Base-by-base conservation (phyloP, 2,113 vertebrate genomes). In the Lagopus muta region DNA sequence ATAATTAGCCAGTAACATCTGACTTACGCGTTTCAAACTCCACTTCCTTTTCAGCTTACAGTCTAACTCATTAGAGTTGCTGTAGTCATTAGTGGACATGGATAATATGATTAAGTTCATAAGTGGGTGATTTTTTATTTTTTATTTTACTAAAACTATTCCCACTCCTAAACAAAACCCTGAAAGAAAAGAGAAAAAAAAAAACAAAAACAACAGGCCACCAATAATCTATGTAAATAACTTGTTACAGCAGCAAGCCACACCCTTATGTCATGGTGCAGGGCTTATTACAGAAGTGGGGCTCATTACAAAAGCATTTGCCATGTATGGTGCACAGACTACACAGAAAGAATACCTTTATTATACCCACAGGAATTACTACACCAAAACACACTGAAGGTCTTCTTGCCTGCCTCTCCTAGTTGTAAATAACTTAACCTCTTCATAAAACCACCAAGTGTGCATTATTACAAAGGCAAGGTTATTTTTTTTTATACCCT, bases 41-140 rank as follows among this genome's bases (percentile, higher is more conserved):
- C 66, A 50, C 45, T 92, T 91, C 50, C 61, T 76, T 90, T 92
- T 55, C 75, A 92, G 62, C 34, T 77, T 77, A 48, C 54, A 75
- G 25, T 25, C 83, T 90, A 73, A 78, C 36, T 88, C 60, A n/a
- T 64, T 83, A 78, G 48, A 86, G 48, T 43, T 77, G 47, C 32
- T 61, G 66, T 27, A 92, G 65, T 81, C 50, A 65, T 86, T 84
- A 82, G 25, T 52, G 70, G 57, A 60, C 77, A 57, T 19, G 75
- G 64, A 91, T 65, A 92, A 65, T 47, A 54, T 1, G 8, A 82
- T 57, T 85, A 82, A 24, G 27, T 73, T 91, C 77, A 27, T 36
- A 88, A 45, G 45, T 88, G 66, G n/a, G 40, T 84, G 50, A 52
- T 50, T 28, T 67, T 50, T 71, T 34, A 34, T 22, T 32, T 36